Percentiles rank a stretch among this genome's conserved stretches.
These are phyloP conservation scores for Latrodectus hesperus DNA, from an alignment of 2,888 invertebrate genomes.

Conservation along the genomic window DNA sequence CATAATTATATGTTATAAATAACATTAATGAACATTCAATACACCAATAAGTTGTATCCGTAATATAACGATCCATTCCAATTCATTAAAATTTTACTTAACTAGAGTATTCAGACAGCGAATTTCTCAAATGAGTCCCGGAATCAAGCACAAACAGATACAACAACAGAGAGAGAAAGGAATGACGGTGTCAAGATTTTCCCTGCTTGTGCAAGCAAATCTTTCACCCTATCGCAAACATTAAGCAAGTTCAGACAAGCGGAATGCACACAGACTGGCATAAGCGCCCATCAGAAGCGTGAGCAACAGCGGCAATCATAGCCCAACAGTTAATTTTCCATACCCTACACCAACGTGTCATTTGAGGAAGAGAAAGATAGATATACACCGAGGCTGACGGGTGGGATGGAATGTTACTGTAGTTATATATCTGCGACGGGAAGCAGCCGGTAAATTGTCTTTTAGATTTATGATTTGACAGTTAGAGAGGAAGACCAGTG, in stretches of 20 bases:
- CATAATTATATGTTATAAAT: too few relatives aligned
- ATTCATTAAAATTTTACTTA: too few relatives aligned
- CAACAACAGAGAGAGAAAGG: too few relatives aligned
- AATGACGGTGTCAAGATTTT: too few relatives aligned
- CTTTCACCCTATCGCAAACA: conserved; percentile 35
- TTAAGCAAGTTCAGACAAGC: conserved; percentile 19
- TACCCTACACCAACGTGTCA: conserved; percentile 55
- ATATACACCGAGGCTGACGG: background rate
- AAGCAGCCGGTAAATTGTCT: conserved; percentile 58
- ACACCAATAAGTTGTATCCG: too few relatives aligned
- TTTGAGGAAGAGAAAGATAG: conserved; percentile 36
- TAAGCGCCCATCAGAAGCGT: conserved; percentile 4
- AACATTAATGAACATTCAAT: too few relatives aligned
- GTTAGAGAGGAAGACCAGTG: conserved; percentile 12
- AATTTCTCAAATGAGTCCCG: too few relatives aligned
- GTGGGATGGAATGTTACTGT: conserved; percentile 25
- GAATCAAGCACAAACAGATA: too few relatives aligned
- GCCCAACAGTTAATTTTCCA: conserved; percentile 59
- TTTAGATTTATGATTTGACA: conserved; percentile 51
- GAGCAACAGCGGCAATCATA: conserved; percentile 15
- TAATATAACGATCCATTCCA: too few relatives aligned
- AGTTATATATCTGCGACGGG: conserved; percentile 34
- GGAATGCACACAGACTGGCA: conserved; percentile 26
- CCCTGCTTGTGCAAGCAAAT: background rate
- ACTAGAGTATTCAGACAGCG: too few relatives aligned